Evolutionary conservation across 1,140 invertebrate species (phyloP).

Genomic region (Whitmania pigra): DNA sequence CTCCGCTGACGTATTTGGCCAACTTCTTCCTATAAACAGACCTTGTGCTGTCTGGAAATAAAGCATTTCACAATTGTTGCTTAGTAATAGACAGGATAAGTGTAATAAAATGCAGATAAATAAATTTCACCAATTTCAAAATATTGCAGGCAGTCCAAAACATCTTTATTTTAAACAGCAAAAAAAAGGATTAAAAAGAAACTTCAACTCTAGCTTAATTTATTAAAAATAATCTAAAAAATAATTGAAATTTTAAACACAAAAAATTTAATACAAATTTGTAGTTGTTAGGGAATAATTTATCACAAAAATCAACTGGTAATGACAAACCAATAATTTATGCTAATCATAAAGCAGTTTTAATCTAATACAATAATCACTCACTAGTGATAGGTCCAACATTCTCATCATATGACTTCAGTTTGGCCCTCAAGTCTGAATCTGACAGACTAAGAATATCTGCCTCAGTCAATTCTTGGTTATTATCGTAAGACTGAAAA

Average conservation of each 20-base stretch:
- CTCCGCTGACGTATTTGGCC: background rate
- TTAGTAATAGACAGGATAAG: background rate
- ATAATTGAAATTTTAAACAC: background rate
- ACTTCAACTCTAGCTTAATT: background rate
- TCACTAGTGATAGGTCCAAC: conserved; percentile 7
- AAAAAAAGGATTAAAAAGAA: too few relatives aligned
- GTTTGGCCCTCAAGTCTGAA: background rate
- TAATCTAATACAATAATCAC: background rate
- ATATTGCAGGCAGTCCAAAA: too few relatives aligned
- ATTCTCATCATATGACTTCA: background rate
- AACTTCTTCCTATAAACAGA: background rate
- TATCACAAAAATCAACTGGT: background rate
- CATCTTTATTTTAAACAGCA: too few relatives aligned
- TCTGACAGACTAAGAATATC: background rate
- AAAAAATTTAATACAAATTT: background rate
- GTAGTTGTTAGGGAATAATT: background rate
- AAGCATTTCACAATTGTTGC: background rate
- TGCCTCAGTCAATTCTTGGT: background rate
- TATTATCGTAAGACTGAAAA: background rate
- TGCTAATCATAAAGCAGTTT: too few relatives aligned
- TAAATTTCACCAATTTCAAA: too few relatives aligned
- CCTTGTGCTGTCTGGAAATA: background rate
- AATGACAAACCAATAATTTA: too few relatives aligned
- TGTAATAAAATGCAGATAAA: background rate
- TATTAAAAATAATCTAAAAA: background rate